phyloP scores from a whole-genome alignment of 2,888 invertebrate species.

The Polia nebulosa region DNA sequence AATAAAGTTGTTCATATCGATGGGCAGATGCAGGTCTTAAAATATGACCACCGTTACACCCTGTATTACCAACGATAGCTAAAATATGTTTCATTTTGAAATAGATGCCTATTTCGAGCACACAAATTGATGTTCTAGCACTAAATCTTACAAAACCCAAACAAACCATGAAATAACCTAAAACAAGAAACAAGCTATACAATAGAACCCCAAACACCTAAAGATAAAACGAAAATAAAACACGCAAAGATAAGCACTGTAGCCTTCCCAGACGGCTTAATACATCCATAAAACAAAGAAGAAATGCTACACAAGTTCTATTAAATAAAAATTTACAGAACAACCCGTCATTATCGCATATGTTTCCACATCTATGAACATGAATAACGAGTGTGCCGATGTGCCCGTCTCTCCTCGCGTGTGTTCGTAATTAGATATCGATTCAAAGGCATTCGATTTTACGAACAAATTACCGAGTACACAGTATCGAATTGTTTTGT shows the following conservation, averaged over 20 bases:
- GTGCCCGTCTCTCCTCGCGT: conserved; percentile 48
- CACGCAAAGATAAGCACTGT: conserved; percentile 26
- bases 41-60: too few species aligned
- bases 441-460: conserved; percentile 61
- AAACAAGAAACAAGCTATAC: conserved; percentile 13
- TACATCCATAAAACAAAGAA: conserved; percentile 40
- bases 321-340: conserved; percentile 49
- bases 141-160: conserved; percentile 8
- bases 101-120: not conserved
- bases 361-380: conserved; percentile 73
- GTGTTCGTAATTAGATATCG: conserved; percentile 67
- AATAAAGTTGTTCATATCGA: too few species aligned
- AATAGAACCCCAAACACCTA: conserved; percentile 15
- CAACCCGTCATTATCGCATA: conserved; percentile 66
- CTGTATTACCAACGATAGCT: not conserved
- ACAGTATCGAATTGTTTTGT: conserved; percentile 50
- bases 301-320: conserved; percentile 34
- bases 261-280: conserved; percentile 31
- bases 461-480: conserved; percentile 57
- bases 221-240: too few species aligned
- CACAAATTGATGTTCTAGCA: not conserved
- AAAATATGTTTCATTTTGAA: not conserved
- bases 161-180: conserved; percentile 3
- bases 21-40: too few species aligned
- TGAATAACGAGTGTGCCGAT: conserved; percentile 74